These are phyloP conservation scores for Chamaetylas fuelleborni DNA, from an alignment of 2,113 vertebrate genomes.

Conservation along the genomic window DNA sequence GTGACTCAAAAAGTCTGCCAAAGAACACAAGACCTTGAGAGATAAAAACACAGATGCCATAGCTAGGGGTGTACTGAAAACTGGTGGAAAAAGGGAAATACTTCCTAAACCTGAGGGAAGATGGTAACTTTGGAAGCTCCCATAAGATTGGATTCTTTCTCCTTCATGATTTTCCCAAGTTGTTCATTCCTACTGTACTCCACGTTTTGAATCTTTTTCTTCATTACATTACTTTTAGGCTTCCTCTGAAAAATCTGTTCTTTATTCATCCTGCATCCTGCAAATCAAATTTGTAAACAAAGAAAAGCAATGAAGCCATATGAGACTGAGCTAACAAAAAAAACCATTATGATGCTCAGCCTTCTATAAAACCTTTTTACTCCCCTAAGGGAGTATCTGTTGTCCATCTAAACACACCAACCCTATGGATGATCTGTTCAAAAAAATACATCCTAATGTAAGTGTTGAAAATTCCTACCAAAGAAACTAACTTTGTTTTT, in stretches of 20 bases:
- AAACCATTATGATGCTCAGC: neutral
- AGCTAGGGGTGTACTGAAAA: conserved; percentile 38
- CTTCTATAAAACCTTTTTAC: neutral
- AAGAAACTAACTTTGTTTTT: neutral
- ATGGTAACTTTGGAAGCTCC: neutral
- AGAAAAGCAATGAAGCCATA: neutral
- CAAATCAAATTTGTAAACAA: neutral
- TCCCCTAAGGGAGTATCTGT: neutral
- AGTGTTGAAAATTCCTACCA: neutral
- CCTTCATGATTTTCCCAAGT: neutral
- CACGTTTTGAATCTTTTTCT: neutral
- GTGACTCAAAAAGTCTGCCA: conserved; percentile 42
- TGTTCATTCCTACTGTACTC: neutral
- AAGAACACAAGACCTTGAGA: conserved; percentile 48
- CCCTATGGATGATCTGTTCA: neutral
- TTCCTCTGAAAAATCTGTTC: neutral
- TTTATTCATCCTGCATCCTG: neutral
- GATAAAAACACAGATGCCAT: conserved; percentile 52
- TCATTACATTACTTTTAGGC: neutral
- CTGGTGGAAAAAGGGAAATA: conserved; percentile 22
- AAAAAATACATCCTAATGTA: neutral
- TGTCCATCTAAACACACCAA: neutral
- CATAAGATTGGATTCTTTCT: neutral
- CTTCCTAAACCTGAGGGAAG: neutral
- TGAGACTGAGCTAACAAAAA: neutral